phyloP scores from a whole-genome alignment of 2,888 invertebrate species.

The Tillus elongatus region DNA sequence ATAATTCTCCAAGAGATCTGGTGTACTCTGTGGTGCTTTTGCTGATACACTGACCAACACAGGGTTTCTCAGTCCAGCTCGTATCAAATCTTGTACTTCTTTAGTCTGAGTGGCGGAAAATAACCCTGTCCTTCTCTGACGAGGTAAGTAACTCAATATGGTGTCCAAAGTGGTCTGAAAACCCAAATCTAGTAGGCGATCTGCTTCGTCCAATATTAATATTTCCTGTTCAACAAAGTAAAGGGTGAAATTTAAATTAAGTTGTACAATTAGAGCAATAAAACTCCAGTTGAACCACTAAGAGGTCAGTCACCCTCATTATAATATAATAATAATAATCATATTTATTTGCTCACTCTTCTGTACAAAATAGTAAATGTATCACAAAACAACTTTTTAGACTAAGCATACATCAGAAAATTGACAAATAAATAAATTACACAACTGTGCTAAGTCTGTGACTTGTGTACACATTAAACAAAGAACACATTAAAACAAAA shows the following conservation, averaged over 20 bases:
- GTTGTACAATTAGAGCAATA: neutral
- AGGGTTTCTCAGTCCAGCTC: constrained; percentile 91
- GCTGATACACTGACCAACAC: constrained; percentile 84
- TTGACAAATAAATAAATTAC: too few species aligned
- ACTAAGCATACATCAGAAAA: too few species aligned
- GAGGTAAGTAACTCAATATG: constrained; percentile 83
- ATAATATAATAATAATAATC: too few species aligned
- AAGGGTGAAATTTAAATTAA: too few species aligned
- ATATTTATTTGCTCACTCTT: too few species aligned
- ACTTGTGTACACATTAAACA: too few species aligned
- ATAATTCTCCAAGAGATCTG: constrained; percentile 63
- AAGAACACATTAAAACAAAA: too few species aligned
- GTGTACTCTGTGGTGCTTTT: constrained; percentile 67
- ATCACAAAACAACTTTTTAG: too few species aligned
- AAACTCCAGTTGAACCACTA: neutral
- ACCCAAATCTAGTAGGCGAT: constrained; percentile 85
- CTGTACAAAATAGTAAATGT: too few species aligned
- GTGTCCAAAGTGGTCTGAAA: constrained; percentile 78
- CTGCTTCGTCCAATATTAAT: constrained; percentile 92
- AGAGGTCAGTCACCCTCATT: too few species aligned
- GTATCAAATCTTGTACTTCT: constrained; percentile 79
- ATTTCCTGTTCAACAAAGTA: too few species aligned
- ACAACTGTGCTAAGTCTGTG: too few species aligned
- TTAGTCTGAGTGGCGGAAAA: constrained; percentile 99
- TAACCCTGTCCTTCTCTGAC: constrained; percentile 90